phyloP scores from a whole-genome alignment of 2,113 vertebrate genomes.

The Nipponia nippon region DNA sequence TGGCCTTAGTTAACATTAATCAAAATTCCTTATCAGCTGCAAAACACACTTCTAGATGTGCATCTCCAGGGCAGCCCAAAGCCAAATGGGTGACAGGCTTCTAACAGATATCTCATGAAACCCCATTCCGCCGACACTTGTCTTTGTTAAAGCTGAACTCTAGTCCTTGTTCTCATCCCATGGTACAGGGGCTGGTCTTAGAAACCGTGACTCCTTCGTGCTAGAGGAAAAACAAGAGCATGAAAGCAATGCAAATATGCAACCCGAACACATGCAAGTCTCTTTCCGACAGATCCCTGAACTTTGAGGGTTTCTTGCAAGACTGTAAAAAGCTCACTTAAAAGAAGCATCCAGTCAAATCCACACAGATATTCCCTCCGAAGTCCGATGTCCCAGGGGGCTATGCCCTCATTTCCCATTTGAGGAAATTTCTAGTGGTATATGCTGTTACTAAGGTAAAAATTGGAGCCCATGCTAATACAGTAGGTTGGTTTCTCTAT shows the following conservation, averaged over 20 bases:
- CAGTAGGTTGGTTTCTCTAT: not conserved
- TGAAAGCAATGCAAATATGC: not conserved
- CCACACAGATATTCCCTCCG: not conserved
- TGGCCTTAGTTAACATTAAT: not conserved
- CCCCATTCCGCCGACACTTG: not conserved
- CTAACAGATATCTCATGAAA: not conserved
- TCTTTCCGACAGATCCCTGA: not conserved
- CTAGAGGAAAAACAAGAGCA: not conserved
- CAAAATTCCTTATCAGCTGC: not conserved
- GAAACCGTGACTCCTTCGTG: fast-evolving
- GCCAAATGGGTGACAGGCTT: not conserved
- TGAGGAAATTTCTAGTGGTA: not conserved
- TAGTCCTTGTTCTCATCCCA: not conserved
- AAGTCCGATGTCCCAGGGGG: not conserved
- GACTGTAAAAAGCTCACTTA: not conserved
- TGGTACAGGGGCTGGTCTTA: no score
- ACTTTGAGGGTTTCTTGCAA: not conserved
- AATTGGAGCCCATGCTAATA: not conserved
- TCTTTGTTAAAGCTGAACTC: not conserved
- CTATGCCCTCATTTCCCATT: not conserved
- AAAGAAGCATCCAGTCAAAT: not conserved
- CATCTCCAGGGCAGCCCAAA: not conserved
- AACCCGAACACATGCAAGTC: not conserved
- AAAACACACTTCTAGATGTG: not conserved
- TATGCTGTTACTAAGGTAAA: not conserved